A percentile compares a stretch with the other conserved stretches of the same genome.
These are phyloP conservation scores for Crioceris asparagi DNA, from an alignment of 2,888 invertebrate species.

Conservation along the genomic window DNA sequence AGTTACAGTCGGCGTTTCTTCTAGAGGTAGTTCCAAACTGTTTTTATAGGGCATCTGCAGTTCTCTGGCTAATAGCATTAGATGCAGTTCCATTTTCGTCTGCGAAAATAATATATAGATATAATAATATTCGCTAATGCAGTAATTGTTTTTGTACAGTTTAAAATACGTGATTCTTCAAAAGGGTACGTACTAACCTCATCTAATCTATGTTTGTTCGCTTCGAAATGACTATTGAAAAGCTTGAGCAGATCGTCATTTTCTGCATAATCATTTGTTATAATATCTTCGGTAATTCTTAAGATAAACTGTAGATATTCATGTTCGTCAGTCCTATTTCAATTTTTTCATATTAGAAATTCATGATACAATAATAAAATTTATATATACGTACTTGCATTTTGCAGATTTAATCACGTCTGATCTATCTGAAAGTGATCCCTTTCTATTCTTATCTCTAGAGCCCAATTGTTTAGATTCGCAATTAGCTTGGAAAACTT, in stretches of 20 bases:
- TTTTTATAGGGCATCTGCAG: constrained; percentile 13
- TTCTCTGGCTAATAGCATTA: constrained; percentile 18
- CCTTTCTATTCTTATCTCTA: too few species aligned
- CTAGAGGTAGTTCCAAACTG: constrained; percentile 5
- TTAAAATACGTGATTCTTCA: too few species aligned
- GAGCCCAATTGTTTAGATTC: too few species aligned
- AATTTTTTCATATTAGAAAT: too few species aligned
- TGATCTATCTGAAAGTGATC: too few species aligned
- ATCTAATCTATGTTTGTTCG: constrained; percentile 38
- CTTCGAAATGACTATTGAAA: constrained; percentile 42
- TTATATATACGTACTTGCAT: too few species aligned
- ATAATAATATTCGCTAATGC: too few species aligned
- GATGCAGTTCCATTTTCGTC: constrained; percentile 22
- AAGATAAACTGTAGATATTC: constrained; percentile 35
- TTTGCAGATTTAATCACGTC: too few species aligned
- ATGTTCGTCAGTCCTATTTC: constrained; percentile 28
- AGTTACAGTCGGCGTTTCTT: neutral
- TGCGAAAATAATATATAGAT: constrained; percentile 7
- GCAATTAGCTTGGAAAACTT: too few species aligned
- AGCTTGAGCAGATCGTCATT: constrained; percentile 42
- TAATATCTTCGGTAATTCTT: constrained; percentile 46
- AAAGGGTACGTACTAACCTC: constrained; percentile 38
- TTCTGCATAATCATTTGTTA: constrained; percentile 41
- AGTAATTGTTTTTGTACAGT: too few species aligned
- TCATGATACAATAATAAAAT: too few species aligned